A percentile compares a stretch with the other conserved stretches of the same genome.
These are phyloP conservation scores for Drosophila fungiperda DNA, from an alignment of 2,888 invertebrate genomes.

Conservation along the genomic window DNA sequence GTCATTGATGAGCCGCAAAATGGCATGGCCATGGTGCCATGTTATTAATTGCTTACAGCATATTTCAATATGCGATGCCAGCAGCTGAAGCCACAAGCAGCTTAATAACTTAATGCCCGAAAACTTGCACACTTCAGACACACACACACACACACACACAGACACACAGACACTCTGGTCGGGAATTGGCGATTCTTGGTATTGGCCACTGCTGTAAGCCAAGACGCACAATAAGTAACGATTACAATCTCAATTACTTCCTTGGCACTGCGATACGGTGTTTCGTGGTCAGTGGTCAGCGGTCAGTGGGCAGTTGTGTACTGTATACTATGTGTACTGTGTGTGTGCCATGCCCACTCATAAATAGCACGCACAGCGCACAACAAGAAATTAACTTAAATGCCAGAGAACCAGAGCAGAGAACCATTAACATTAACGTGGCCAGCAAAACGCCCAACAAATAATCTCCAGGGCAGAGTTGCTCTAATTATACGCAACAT, in stretches of 20 bases:
- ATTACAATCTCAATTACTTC: conserved; percentile 81
- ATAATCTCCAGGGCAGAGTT: conserved; percentile 74
- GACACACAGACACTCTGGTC: not conserved
- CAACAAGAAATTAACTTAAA: conserved; percentile 71
- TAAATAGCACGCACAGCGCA: conserved; percentile 53
- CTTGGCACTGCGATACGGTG: conserved; percentile 31
- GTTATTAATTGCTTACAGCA: conserved; percentile 76
- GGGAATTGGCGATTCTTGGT: conserved; percentile 20
- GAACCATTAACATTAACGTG: conserved; percentile 11
- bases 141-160: not conserved
- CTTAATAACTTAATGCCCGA: conserved; percentile 77
- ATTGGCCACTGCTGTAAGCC: conserved; percentile 49
- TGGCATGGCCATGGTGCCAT: conserved; percentile 46
- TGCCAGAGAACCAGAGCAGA: conserved; percentile 34
- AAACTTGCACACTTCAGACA: conserved; percentile 61
- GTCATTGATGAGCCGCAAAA: conserved; percentile 61
- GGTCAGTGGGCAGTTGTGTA: not conserved
- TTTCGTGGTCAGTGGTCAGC: conserved; percentile 24
- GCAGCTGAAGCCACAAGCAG: conserved; percentile 36
- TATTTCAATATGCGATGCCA: conserved; percentile 67
- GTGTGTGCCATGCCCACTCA: conserved; percentile 61
- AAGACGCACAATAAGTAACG: conserved; percentile 72
- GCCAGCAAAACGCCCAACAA: conserved; percentile 27
- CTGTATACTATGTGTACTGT: not conserved
- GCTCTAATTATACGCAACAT: conserved; percentile 81